Conservation (phyloP, 2,113 vertebrate species). For the Himantopus leucocephalus region DNA sequence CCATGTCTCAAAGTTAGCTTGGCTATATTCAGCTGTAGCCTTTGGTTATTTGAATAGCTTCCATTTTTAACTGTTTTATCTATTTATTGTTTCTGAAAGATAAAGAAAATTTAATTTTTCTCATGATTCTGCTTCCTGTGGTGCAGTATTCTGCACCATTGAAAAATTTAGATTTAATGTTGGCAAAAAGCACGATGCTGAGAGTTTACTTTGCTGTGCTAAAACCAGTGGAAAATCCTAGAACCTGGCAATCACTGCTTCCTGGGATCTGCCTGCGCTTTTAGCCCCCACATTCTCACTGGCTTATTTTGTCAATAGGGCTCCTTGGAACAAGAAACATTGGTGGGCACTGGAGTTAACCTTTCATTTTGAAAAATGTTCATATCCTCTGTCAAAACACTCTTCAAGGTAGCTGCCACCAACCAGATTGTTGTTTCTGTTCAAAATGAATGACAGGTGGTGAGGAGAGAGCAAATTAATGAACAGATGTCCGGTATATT, state of each 20-base stretch:
- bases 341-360: neutral
- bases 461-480: neutral
- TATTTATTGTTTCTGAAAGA: constrained; percentile 28
- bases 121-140: neutral
- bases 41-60: constrained; percentile 23
- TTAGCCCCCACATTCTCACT: neutral
- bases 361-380: neutral
- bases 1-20: constrained; percentile 42
- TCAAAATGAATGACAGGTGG: neutral
- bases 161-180: neutral
- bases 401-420: neutral
- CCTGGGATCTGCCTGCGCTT: neutral
- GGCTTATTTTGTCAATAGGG: neutral
- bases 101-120: neutral
- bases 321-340: neutral
- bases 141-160: neutral
- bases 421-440: neutral
- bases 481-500: neutral
- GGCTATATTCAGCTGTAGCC: neutral
- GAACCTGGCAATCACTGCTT: neutral
- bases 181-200: neutral
- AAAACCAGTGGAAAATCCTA: neutral
- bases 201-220: neutral
- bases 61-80: constrained; percentile 33
- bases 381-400: neutral